Conservation (phyloP, 2,888 invertebrate genomes). For the Cistogaster globosa region DNA sequence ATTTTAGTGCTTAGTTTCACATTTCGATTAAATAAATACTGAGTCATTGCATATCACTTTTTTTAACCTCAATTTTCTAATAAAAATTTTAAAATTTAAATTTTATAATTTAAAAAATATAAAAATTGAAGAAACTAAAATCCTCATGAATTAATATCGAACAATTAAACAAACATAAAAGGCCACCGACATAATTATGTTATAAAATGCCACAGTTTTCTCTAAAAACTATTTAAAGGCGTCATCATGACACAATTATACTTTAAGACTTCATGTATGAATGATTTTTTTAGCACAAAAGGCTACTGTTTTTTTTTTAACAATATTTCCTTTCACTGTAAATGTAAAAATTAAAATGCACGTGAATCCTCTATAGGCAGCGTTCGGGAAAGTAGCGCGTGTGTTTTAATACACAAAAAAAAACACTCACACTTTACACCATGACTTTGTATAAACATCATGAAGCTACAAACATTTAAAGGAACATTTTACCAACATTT, state of each 20-base stretch:
- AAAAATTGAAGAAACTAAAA: background rate
- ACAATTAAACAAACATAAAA: slow-evolving; percentile 20
- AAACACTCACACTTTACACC: background rate
- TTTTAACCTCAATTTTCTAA: too few species aligned
- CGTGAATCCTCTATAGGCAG: slow-evolving; percentile 6
- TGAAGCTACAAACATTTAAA: slow-evolving; percentile 1
- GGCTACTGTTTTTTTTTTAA: slow-evolving; percentile 11
- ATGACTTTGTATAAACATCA: background rate
- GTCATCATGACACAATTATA: slow-evolving; percentile 27
- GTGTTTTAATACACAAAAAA: background rate
- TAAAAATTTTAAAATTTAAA: too few species aligned
- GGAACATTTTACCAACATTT: background rate
- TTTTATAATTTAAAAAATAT: too few species aligned
- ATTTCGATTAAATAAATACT: too few species aligned
- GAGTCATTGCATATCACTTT: too few species aligned
- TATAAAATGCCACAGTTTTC: slow-evolving; percentile 30
- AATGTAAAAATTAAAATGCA: too few species aligned
- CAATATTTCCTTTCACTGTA: slow-evolving; percentile 9
- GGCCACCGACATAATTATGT: slow-evolving; percentile 15
- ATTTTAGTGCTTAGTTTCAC: too few species aligned
- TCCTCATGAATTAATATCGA: slow-evolving; percentile 2
- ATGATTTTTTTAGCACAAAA: slow-evolving; percentile 9
- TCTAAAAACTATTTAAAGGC: slow-evolving; percentile 18
- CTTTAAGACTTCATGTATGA: background rate
- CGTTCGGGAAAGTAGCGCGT: slow-evolving; percentile 30